Evolutionary conservation across 2,113 vertebrate species (phyloP).

Genomic region (Pontoporia blainvillei): DNA sequence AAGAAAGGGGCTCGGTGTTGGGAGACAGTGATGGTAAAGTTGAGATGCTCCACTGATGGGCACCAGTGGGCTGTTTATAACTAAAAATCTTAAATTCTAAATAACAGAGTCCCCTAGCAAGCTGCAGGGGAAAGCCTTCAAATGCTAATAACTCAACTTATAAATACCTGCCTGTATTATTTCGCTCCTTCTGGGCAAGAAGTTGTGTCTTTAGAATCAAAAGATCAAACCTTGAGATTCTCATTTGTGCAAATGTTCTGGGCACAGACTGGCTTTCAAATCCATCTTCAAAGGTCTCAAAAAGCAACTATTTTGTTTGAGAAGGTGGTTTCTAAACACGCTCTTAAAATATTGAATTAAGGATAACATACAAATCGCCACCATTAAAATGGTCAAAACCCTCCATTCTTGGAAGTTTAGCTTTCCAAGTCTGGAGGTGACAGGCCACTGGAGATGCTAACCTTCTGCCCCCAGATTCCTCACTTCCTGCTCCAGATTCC

Average conservation of each 20-base stretch:
- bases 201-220: slow-evolving; percentile 15
- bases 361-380: not conserved
- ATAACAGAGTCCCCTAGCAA: not conserved
- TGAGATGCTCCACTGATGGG: not conserved
- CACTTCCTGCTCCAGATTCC: not conserved
- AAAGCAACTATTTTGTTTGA: not conserved
- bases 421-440: not conserved
- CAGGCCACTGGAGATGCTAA: fast-evolving
- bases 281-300: not conserved
- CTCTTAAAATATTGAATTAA: not conserved
- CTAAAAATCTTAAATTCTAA: not conserved
- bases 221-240: not conserved
- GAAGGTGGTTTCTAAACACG: not conserved
- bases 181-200: not conserved
- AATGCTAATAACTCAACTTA: not conserved
- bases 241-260: not conserved
- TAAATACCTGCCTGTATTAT: not conserved
- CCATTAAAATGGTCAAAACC: not conserved
- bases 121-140: not conserved
- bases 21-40: not conserved
- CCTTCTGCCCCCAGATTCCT: not conserved
- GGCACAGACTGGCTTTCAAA: not conserved
- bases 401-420: not conserved
- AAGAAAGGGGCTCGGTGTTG: fast-evolving
- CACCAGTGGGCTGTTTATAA: not conserved